Evolutionary conservation across 2,888 invertebrate species (phyloP), one percentile per base, ranked within the genome.

Genomic region (Alloplasta piceator): DNA sequence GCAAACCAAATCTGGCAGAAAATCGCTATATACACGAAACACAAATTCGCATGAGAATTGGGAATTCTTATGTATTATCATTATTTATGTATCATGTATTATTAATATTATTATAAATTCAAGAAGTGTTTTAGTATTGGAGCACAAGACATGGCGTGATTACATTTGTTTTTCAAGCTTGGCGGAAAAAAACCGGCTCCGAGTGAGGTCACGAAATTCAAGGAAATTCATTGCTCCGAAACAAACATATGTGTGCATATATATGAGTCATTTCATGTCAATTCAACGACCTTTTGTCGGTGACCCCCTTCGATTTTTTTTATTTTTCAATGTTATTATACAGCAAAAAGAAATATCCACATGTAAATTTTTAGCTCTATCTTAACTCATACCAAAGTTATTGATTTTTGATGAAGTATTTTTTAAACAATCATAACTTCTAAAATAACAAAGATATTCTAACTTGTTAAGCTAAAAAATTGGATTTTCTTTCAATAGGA

Each of bases 121-220:
- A 55, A 14, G 41, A 52, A 61, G 50, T 12, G 39, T 66, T 68
- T 78, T 74, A 75, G 60, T 66, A 56, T 81, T 64, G 6, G 50
- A 12, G n/a, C 70, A 77, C 81, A 78, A 83, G 60, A 55, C 64
- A 66, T 83, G 64, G 58, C 61, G 73, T 75, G 68, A 82, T 85
- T 80, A 82, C 71, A 68, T 66, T 72, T 80, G 60, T 61, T 85
- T 80, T 68, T 50, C 64, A 61, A 43, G 16, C 16, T 48, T 0
- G 12, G 26, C 12, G 39, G 56, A 56, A 56, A 64, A 60, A 76
- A 78, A 61, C 64, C 80, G 75, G 61, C 82, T 83, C 56, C 48
- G 48, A n/a, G n/a, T 56, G 67, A 85, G 81, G 72, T 83, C 78
- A 78, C 55, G 71, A 46, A 41, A 72, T 2, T 38, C 41, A 26